phyloP scores from a whole-genome alignment of 2,888 invertebrate species.

The Spodoptera picta region DNA sequence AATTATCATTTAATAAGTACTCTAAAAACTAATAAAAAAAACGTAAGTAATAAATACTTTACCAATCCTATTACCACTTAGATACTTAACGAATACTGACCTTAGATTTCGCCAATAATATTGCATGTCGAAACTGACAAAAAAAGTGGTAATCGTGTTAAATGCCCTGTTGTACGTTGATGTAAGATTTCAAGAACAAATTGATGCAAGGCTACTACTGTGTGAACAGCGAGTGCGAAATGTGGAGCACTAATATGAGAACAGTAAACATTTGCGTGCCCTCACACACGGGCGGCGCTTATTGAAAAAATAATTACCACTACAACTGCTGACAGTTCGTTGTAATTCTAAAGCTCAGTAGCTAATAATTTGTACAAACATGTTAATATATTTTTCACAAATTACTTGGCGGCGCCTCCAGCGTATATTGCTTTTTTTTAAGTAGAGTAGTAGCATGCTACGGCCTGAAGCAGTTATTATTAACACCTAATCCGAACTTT shows the following conservation, averaged over 20 bases:
- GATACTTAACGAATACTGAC: neutral
- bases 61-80: too few species aligned
- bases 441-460: too few species aligned
- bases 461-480: too few species aligned
- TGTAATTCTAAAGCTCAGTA: constrained; percentile 34
- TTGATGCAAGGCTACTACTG: constrained; percentile 75
- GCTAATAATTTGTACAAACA: constrained; percentile 40
- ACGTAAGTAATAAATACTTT: too few species aligned
- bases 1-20: too few species aligned
- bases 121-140: constrained; percentile 60
- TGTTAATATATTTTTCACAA: constrained; percentile 25
- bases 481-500: too few species aligned
- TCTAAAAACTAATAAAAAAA: too few species aligned
- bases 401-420: constrained; percentile 35
- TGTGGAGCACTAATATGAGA: constrained; percentile 69
- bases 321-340: constrained; percentile 39
- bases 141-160: constrained; percentile 63
- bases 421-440: too few species aligned
- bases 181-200: constrained; percentile 62
- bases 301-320: constrained; percentile 50
- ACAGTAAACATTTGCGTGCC: constrained; percentile 64
- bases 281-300: constrained; percentile 37
- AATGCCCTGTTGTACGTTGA: constrained; percentile 63
- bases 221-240: constrained; percentile 67
- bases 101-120: constrained; percentile 38